A percentile compares a stretch with the other conserved stretches of the same genome.
Evolutionary conservation across 2,888 invertebrate genomes (phyloP).

Genomic region (Stenurella melanura): DNA sequence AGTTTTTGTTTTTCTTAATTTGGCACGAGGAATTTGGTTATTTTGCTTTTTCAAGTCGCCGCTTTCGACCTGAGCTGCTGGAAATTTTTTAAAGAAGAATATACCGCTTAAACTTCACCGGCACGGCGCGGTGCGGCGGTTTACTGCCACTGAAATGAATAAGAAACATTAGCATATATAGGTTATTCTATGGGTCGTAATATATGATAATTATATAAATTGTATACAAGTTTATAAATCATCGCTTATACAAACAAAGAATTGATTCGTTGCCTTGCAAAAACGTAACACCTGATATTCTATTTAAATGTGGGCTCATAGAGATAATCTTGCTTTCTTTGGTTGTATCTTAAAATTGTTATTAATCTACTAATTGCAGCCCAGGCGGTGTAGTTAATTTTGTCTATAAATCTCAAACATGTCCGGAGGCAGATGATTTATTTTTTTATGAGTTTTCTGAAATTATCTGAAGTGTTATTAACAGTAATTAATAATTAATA

Average conservation of each 20-base stretch:
- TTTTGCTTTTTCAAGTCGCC: background rate
- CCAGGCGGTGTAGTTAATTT: too few species aligned
- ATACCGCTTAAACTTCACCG: background rate
- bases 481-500: too few species aligned
- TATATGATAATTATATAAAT: conserved; percentile 3
- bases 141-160: background rate
- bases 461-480: too few species aligned
- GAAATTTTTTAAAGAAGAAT: background rate
- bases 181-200: background rate
- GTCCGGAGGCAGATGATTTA: too few species aligned
- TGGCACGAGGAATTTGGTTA: background rate
- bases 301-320: too few species aligned
- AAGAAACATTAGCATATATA: background rate
- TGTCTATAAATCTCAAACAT: too few species aligned
- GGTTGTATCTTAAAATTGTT: too few species aligned
- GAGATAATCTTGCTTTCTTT: too few species aligned
- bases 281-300: too few species aligned
- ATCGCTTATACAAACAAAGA: background rate
- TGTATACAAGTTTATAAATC: background rate
- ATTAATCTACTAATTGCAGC: too few species aligned
- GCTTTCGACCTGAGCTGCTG: background rate
- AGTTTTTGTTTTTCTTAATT: conserved; percentile 6
- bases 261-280: background rate
- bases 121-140: background rate
- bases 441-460: too few species aligned